Evolutionary conservation across 2,888 invertebrate species (phyloP), one percentile per base, ranked within the genome.

Genomic region (Halictus quadricinctus): DNA sequence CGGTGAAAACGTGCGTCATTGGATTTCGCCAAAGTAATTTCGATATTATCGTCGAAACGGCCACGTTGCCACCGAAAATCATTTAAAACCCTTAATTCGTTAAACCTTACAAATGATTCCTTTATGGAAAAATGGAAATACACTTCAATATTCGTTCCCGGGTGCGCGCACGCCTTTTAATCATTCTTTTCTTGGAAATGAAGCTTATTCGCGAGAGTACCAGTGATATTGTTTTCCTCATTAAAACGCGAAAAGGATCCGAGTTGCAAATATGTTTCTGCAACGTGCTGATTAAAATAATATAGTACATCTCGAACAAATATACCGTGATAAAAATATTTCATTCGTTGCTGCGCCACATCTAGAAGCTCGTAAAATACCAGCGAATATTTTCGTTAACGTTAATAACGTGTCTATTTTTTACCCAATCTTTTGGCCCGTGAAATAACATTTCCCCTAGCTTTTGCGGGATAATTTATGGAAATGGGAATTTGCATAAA

Each of bases 401-500:
- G 25, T 29, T 64, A 29, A 8, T 64, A 64, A 64, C 64, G 64
- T 15, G 15, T 29, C 64, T 64, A 64, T 15, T 64, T 29, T 29
- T 29, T 64, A 64, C 25, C 25, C 13, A 64, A 29, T 64, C 60
- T 64, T 64, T 64, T 15, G 15, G 60, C 29, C 60, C 13, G 60
- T 25, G 6, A 29, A 64, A 64, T 13, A 7, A 15, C 60, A 64
- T 25, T 64, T 64, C 29, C 60, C 60, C 25, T 29, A 25, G 60
- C 60, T 29, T 64, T 64, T 64, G 60, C 60, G 29, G 29, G 60
- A 64, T 64, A 64, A 25, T 64, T 64, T 64, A 64, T 64, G 60
- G 25, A 64, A 64, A 64, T 64, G 25, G 5, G 60, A 29, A 64
- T 64, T 64, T 64, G 60, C 60, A 64, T 64, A n/a, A 58, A 58